phyloP scores from a whole-genome alignment of 2,888 invertebrate genomes.

The Crossocerus cetratus region DNA sequence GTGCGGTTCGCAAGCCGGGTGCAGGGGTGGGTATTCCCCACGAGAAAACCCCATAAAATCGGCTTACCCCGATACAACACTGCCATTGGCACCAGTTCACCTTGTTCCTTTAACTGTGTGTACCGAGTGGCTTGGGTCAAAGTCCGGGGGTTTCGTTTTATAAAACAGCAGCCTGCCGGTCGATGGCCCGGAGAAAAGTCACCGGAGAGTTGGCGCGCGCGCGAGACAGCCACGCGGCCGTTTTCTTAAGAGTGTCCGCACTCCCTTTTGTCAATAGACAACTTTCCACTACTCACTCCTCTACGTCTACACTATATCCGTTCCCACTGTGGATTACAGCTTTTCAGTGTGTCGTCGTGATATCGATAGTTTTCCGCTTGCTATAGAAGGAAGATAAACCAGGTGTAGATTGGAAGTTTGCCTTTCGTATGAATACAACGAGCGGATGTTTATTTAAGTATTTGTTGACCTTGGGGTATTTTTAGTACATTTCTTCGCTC shows the following conservation, averaged over 20 bases:
- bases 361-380: no score
- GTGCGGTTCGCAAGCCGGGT: conserved; percentile 51
- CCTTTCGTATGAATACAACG: no score
- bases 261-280: background rate
- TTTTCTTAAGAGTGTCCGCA: background rate
- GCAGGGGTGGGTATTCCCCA: conserved; percentile 55
- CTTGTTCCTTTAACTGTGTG: conserved; percentile 1
- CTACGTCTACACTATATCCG: no score
- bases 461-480: no score
- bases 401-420: no score
- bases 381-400: no score
- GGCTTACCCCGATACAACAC: conserved; percentile 65
- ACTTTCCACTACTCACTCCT: no score
- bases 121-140: conserved; percentile 29
- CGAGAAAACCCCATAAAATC: conserved; percentile 69
- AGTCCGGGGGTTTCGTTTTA: conserved; percentile 52
- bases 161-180: conserved; percentile 52
- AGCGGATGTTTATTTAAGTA: no score
- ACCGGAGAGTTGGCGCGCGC: conserved; percentile 11
- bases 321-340: no score
- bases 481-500: no score
- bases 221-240: background rate
- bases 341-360: no score
- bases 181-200: conserved; percentile 30
- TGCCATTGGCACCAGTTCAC: conserved; percentile 6